A percentile compares a stretch with the other conserved stretches of the same genome.
These are phyloP conservation scores for Drosophila lacicola DNA, from an alignment of 2,888 invertebrate genomes.

Conservation along the genomic window DNA sequence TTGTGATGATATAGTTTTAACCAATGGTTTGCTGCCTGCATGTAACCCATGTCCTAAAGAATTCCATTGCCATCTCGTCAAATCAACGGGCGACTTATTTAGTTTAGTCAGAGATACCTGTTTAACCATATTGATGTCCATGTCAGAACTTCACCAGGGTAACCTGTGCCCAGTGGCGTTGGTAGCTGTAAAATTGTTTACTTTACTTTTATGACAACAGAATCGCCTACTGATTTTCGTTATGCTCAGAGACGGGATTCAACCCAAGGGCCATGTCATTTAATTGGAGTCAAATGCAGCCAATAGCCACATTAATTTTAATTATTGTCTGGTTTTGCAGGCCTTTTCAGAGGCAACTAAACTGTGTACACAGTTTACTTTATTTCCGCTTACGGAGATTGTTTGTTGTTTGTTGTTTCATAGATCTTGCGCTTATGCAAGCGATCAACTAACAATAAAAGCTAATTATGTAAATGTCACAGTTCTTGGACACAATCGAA, in stretches of 20 bases:
- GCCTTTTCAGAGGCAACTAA: neutral
- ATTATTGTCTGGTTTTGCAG: slow-evolving; percentile 7
- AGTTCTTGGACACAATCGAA: slow-evolving; percentile 33
- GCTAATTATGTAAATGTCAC: slow-evolving; percentile 81
- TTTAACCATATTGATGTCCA: slow-evolving; percentile 12
- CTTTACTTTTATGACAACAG: slow-evolving; percentile 63
- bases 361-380: slow-evolving; percentile 13
- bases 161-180: slow-evolving; percentile 40
- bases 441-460: slow-evolving; percentile 70
- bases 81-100: slow-evolving; percentile 13
- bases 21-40: neutral
- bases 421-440: slow-evolving; percentile 26
- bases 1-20: too few species aligned
- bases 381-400: slow-evolving; percentile 16
- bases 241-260: slow-evolving; percentile 1
- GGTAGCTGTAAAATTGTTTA: slow-evolving; percentile 72
- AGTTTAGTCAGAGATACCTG: neutral
- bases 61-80: slow-evolving; percentile 13
- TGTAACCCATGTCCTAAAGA: slow-evolving; percentile 11
- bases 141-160: slow-evolving; percentile 24
- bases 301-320: slow-evolving; percentile 1
- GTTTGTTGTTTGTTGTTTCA: neutral
- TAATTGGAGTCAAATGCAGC: slow-evolving; percentile 10
- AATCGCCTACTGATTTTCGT: slow-evolving; percentile 52
- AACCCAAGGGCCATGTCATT: slow-evolving; percentile 26